A percentile compares a stretch with the other conserved stretches of the same genome.
Conservation (phyloP, 2,797 vertebrate genomes). For the Gobionotothen gibberifrons region DNA sequence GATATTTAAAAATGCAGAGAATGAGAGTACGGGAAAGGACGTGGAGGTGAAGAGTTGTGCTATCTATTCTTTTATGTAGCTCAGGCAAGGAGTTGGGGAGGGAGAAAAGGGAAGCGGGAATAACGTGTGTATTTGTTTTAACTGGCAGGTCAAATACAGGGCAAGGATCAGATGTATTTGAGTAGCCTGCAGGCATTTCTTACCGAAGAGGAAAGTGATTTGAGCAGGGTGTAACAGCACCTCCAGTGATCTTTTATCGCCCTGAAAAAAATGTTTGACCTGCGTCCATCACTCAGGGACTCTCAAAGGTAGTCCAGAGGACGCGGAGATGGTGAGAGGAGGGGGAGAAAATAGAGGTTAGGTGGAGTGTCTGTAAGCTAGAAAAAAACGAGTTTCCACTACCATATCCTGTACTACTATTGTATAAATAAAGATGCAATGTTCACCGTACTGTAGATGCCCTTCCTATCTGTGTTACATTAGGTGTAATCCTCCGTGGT, state of each 20-base stretch:
- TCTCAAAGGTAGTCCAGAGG: slow-evolving; percentile 29
- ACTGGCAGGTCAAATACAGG: slow-evolving; percentile 55
- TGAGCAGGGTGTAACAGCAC: slow-evolving; percentile 31
- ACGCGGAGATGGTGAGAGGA: slow-evolving; percentile 3
- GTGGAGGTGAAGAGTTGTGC: slow-evolving; percentile 12
- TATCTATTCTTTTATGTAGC: slow-evolving; percentile 42
- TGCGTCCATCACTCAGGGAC: slow-evolving; percentile 27
- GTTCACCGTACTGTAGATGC: slow-evolving; percentile 5
- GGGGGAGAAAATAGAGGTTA: neutral
- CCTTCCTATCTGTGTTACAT: slow-evolving; percentile 15
- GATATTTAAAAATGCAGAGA: slow-evolving; percentile 1
- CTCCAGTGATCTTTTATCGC: slow-evolving; percentile 39
- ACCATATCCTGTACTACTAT: neutral
- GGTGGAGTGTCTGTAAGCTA: slow-evolving; percentile 1
- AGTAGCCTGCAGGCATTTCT: slow-evolving; percentile 37
- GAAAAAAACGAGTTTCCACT: slow-evolving; percentile 11
- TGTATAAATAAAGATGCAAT: slow-evolving; percentile 7
- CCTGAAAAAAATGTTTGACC: slow-evolving; percentile 40
- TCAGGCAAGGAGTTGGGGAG: slow-evolving; percentile 7
- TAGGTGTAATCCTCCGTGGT: slow-evolving; percentile 23
- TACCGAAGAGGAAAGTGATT: slow-evolving; percentile 13
- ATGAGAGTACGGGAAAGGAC: slow-evolving; percentile 2
- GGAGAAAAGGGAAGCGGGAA: slow-evolving; percentile 31
- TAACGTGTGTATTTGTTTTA: slow-evolving; percentile 58
- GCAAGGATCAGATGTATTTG: slow-evolving; percentile 58